Evolutionary conservation across 2,113 vertebrate species (phyloP).

Genomic region (Mirza zaza): DNA sequence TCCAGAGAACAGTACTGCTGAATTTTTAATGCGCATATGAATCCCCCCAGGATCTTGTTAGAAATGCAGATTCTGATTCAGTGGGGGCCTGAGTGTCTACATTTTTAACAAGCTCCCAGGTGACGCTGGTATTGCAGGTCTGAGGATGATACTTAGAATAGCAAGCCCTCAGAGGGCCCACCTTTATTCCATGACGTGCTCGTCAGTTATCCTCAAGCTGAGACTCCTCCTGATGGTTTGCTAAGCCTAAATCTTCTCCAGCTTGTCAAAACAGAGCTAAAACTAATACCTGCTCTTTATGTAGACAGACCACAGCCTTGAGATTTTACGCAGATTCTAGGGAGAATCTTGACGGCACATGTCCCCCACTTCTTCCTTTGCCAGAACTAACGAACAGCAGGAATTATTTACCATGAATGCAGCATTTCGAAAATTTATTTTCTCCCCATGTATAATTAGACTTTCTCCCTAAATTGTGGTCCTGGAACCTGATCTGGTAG

Average conservation of each 20-base stretch:
- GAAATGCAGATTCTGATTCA: neutral
- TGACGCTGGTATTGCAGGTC: neutral
- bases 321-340: neutral
- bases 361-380: neutral
- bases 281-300: neutral
- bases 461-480: neutral
- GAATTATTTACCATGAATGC: neutral
- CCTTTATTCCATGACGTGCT: neutral
- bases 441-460: neutral
- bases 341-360: neutral
- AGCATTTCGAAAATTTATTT: conserved; percentile 40
- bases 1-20: neutral
- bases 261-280: neutral
- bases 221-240: neutral
- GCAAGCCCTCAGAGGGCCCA: neutral
- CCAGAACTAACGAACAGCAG: neutral
- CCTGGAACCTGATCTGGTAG: neutral
- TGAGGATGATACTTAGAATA: neutral
- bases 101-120: neutral
- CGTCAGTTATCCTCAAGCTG: neutral
- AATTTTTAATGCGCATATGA: neutral
- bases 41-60: neutral
- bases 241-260: neutral
- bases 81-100: neutral
- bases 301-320: neutral